Percentiles rank a stretch among this genome's conserved stretches.
Conservation (phyloP, 1,140 invertebrate genomes). For the Habropoda laboriosa region DNA sequence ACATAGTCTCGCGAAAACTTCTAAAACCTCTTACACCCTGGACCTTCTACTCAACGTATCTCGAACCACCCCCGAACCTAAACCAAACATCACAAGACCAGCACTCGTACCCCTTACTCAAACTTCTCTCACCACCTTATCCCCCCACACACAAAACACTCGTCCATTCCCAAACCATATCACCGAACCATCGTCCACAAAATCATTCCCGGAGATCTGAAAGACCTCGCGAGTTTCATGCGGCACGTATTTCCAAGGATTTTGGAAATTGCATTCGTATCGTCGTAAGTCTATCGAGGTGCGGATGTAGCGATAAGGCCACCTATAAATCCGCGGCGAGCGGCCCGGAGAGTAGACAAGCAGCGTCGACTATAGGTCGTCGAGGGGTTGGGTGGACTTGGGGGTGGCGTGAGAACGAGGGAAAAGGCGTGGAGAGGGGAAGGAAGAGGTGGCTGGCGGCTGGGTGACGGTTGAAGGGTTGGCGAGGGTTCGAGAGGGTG, state of each 20-base stretch:
- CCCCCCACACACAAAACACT: neutral
- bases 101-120: neutral
- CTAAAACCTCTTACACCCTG: neutral
- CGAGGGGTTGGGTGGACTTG: neutral
- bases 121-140: neutral
- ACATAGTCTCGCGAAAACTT: neutral
- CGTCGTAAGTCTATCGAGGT: constrained; percentile 54
- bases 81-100: neutral
- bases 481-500: constrained; percentile 23
- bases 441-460: constrained; percentile 27
- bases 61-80: neutral
- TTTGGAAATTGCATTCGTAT: constrained; percentile 62
- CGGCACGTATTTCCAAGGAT: constrained; percentile 24
- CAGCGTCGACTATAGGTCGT: neutral
- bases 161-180: neutral
- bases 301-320: constrained; percentile 58
- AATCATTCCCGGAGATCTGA: neutral
- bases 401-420: constrained; percentile 13
- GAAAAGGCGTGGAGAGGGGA: constrained; percentile 22
- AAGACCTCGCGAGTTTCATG: neutral
- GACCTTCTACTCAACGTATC: neutral
- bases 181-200: neutral
- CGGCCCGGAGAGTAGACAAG: neutral
- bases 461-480: constrained; percentile 4
- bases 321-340: constrained; percentile 65